Base-by-base conservation (phyloP, 2,113 vertebrate genomes). In the Nothobranchius kuhntae region DNA sequence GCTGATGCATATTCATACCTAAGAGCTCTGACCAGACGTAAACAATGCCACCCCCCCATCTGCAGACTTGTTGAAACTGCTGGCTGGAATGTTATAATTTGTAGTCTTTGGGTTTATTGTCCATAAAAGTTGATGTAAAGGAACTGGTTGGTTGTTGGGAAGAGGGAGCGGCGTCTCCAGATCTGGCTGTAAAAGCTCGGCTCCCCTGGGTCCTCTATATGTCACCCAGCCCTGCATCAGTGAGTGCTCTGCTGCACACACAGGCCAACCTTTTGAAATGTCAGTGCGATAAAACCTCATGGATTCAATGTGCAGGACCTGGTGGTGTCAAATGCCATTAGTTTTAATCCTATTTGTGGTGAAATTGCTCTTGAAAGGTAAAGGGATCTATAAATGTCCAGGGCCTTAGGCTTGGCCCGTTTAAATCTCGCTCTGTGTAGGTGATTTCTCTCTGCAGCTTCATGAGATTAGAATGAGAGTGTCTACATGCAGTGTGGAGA, bases 251-350 rank as follows among this genome's bases (percentile, higher is more conserved):
- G 73, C 68, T 6, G 26, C 75, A 60, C 83, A 81, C 84, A 70
- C 77, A 64, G 75, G 77, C 75, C 88, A 91, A 92, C 90, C 91
- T 92, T 92, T 93, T 73, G 80, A 94, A 94, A 94, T 93, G 91
- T 93, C 92, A 92, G 80, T 50, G 52, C 53, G 78, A 90, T 91
- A 91, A 91, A 94, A 85, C 81, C 60, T 65, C 54, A 83, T 75
- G 83, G 86, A 90, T 88, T 86, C 84, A 83, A 88, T 83, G 80
- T 76, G 79, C 83, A 78, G 76, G 85, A 84, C 88, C 84, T 51
- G 74, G 60, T 54, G 77, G 88, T 89, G 92, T 93, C 92, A 91
- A 89, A 93, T 84, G 71, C 85, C 85, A 90, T 92, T 91, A 88
- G 81, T 87, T 94, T 92, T 90, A 92, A 93, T 92, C 89, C 88